Percentiles rank a stretch among this genome's conserved stretches.
Conservation (phyloP, 2,888 invertebrate genomes). For the Mystacides longicornis region DNA sequence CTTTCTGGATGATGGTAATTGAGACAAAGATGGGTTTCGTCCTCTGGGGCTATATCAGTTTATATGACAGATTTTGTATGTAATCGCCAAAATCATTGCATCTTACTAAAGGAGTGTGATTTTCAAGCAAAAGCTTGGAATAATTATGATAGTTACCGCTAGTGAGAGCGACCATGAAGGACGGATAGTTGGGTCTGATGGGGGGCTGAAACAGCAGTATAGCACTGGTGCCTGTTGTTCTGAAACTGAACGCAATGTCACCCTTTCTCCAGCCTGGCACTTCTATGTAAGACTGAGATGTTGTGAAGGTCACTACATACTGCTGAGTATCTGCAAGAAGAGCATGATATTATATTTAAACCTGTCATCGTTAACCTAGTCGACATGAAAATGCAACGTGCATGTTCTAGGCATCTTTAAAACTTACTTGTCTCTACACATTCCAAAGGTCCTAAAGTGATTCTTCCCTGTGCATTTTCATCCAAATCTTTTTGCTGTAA, state of each 20-base stretch:
- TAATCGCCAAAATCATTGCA: too few species aligned
- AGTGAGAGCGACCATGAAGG: conserved; percentile 85
- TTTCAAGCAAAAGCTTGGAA: neutral
- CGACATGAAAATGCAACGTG: too few species aligned
- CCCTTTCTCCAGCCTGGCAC: conserved; percentile 91
- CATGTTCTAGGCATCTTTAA: too few species aligned
- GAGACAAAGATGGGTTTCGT: too few species aligned
- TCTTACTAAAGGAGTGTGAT: too few species aligned
- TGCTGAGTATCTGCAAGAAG: conserved; percentile 71
- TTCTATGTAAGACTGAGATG: conserved; percentile 85
- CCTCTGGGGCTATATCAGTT: too few species aligned
- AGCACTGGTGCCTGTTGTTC: conserved; percentile 85
- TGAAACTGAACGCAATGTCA: conserved; percentile 86
- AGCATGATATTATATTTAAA: neutral
- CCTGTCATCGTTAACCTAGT: neutral
- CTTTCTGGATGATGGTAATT: too few species aligned
- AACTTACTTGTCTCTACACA: conserved; percentile 89
- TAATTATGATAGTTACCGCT: conserved; percentile 48
- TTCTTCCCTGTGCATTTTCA: conserved; percentile 76
- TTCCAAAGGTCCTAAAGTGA: conserved; percentile 84
- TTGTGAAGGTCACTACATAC: conserved; percentile 90
- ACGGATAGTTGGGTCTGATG: conserved; percentile 80
- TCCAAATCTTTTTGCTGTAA: conserved; percentile 77
- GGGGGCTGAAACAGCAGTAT: conserved; percentile 87
- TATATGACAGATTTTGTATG: too few species aligned